Conservation (phyloP, 2,888 invertebrate species). For the Tetramorium bicarinatum region DNA sequence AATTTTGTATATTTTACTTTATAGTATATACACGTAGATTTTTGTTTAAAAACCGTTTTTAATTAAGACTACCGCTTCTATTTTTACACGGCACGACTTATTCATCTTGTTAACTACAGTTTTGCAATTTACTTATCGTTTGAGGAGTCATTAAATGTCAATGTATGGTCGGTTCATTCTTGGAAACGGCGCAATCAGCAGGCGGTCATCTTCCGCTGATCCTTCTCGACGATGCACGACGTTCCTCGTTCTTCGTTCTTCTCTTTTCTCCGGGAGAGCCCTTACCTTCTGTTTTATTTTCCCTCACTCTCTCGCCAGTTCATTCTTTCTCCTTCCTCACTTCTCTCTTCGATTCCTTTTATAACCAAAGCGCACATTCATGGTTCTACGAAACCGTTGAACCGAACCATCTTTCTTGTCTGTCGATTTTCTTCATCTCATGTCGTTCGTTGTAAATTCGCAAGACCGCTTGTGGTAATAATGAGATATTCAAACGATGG, state of each 20-base stretch:
- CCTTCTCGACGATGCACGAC: conserved; percentile 32
- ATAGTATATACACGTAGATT: background rate
- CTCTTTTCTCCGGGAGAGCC: conserved; percentile 47
- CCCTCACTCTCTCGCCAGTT: conserved; percentile 28
- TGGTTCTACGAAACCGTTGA: conserved; percentile 76
- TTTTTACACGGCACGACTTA: background rate
- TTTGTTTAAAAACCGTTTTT: background rate
- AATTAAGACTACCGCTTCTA: conserved; percentile 6
- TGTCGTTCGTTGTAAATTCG: conserved; percentile 20
- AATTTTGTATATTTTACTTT: background rate
- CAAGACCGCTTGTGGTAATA: background rate
- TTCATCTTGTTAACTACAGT: conserved; percentile 11
- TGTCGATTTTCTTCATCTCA: conserved; percentile 48
- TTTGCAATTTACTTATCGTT: conserved; percentile 46
- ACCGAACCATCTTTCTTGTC: conserved; percentile 52
- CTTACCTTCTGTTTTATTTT: conserved; percentile 51
- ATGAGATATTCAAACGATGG: background rate
- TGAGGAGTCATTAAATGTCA: conserved; percentile 23
- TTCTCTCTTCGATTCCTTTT: conserved; percentile 63
- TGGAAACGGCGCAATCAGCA: conserved; percentile 44
- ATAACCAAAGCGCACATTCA: conserved; percentile 54
- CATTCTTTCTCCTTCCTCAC: conserved; percentile 47
- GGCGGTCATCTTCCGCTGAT: conserved; percentile 51
- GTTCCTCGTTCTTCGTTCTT: conserved; percentile 55
- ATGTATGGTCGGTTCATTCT: conserved; percentile 30